Conservation (phyloP, 2,888 invertebrate genomes). For the Ischnura elegans region DNA sequence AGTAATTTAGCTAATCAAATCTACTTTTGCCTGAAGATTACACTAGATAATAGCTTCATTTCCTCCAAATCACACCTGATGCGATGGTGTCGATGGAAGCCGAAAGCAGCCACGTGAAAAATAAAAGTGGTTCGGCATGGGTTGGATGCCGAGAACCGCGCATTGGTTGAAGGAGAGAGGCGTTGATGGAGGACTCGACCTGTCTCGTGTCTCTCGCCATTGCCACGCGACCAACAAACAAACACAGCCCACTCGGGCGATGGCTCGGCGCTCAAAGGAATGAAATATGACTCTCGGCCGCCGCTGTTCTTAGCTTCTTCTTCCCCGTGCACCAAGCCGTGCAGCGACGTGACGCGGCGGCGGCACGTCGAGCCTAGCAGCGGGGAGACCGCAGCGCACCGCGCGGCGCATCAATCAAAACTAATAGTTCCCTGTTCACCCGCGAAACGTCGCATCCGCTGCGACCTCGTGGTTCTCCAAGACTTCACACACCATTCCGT, state of each 20-base stretch:
- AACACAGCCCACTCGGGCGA: not conserved
- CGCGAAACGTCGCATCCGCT: not conserved
- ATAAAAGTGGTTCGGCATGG: too few relatives aligned
- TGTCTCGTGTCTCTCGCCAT: too few relatives aligned
- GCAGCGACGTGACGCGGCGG: not conserved
- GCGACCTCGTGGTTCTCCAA: not conserved
- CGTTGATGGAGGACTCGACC: too few relatives aligned
- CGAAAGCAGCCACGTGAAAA: too few relatives aligned
- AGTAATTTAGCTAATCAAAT: too few relatives aligned
- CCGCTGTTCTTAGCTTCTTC: not conserved
- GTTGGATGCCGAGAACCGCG: too few relatives aligned
- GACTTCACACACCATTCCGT: too few relatives aligned
- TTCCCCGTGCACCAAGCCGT: not conserved
- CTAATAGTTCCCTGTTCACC: not conserved
- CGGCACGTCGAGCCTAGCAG: not conserved
- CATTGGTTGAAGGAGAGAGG: too few relatives aligned
- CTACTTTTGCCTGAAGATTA: too few relatives aligned
- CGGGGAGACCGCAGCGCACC: not conserved
- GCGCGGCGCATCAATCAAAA: not conserved
- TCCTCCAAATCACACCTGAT: too few relatives aligned
- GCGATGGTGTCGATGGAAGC: too few relatives aligned
- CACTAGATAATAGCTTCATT: too few relatives aligned
- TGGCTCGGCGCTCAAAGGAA: not conserved
- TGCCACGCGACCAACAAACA: not conserved
- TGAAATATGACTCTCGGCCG: constrained; percentile 21